Evolutionary conservation across 2,113 vertebrate species (phyloP).

Genomic region (Grallaria varia): DNA sequence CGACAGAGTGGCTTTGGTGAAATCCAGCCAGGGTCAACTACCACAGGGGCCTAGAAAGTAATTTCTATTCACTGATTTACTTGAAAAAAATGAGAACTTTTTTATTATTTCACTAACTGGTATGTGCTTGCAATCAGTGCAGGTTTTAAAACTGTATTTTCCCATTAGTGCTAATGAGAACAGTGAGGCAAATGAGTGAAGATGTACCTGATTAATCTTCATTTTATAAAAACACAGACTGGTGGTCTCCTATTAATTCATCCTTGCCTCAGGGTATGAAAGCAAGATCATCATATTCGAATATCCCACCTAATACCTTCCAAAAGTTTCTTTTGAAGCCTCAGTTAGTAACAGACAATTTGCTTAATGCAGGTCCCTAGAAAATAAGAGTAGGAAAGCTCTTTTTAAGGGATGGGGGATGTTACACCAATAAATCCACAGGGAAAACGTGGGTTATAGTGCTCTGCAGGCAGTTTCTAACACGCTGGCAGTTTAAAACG

Average conservation of each 20-base stretch:
- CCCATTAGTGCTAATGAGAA: slow-evolving; percentile 8
- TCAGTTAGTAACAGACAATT: not conserved
- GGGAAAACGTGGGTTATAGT: not conserved
- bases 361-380: not conserved
- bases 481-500: not conserved
- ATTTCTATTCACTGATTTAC: not conserved
- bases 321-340: not conserved
- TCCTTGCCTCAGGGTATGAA: not conserved
- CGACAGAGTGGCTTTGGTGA: not conserved
- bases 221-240: not conserved
- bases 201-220: not conserved
- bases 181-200: not conserved
- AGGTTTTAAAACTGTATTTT: not conserved
- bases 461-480: not conserved
- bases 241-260: not conserved
- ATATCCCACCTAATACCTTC: not conserved
- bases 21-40: not conserved
- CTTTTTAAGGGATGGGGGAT: not conserved
- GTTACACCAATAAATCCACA: not conserved
- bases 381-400: not conserved
- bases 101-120: not conserved
- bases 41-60: not conserved
- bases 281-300: not conserved
- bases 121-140: not conserved
- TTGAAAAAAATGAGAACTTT: not conserved